Percentiles rank a stretch among this genome's conserved stretches.
phyloP scores from a whole-genome alignment of 2,888 invertebrate species.

The Minunthozetes semirufus region DNA sequence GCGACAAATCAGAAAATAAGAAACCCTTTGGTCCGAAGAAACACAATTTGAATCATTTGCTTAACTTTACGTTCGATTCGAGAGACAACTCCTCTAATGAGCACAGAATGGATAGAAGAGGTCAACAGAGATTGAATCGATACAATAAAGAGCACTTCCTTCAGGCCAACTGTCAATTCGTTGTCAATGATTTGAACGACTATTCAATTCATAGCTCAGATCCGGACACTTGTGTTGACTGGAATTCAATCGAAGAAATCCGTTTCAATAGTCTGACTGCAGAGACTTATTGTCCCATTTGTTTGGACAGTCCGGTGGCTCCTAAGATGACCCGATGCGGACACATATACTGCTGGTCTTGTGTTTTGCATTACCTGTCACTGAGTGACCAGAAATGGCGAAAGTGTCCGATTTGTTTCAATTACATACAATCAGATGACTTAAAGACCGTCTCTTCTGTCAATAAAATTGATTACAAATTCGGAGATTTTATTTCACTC shows the following conservation, averaged over 20 bases:
- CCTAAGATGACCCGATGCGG: constrained; percentile 90
- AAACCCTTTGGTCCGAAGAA: constrained; percentile 60
- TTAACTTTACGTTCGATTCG: constrained; percentile 79
- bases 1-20: constrained; percentile 13
- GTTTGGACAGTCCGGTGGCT: constrained; percentile 74
- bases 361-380: constrained; percentile 82
- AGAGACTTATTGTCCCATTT: constrained; percentile 69
- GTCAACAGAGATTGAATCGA: constrained; percentile 49
- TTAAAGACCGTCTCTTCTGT: constrained; percentile 65
- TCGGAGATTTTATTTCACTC: constrained; percentile 66
- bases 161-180: constrained; percentile 94
- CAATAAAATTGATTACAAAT: constrained; percentile 49
- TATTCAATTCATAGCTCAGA: constrained; percentile 69
- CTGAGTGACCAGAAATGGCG: constrained; percentile 72
- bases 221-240: constrained; percentile 82
- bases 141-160: constrained; percentile 90
- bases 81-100: constrained; percentile 49
- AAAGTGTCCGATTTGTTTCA: constrained; percentile 88
- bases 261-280: constrained; percentile 43
- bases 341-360: constrained; percentile 93
- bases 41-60: constrained; percentile 85
- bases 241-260: constrained; percentile 87
- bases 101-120: neutral
- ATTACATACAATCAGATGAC: constrained; percentile 68
- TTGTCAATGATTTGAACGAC: constrained; percentile 73